These are phyloP conservation scores for Myiotriccus ornatus DNA, from an alignment of 2,797 vertebrate species.

Conservation along the genomic window DNA sequence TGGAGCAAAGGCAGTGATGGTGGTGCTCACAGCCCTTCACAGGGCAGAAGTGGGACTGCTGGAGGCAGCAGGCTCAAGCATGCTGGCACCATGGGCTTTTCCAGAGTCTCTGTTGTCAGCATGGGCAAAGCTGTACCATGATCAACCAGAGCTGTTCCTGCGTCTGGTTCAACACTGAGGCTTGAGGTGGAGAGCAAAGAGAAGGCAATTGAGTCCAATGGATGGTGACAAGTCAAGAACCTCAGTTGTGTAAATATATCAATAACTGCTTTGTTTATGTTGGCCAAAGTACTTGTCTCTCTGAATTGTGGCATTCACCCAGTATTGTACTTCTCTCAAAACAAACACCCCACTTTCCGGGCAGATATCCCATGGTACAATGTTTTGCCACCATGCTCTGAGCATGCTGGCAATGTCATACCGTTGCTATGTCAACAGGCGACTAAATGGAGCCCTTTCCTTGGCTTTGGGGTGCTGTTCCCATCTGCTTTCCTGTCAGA, in stretches of 20 bases:
- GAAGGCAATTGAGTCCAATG: background rate
- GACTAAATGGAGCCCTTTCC: background rate
- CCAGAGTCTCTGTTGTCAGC: background rate
- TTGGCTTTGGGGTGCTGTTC: background rate
- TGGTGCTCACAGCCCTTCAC: background rate
- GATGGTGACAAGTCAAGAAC: constrained; percentile 16
- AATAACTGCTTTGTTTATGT: constrained; percentile 52
- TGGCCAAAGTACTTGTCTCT: constrained; percentile 21
- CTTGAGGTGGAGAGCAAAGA: background rate
- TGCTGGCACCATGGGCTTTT: background rate
- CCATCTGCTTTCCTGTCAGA: background rate
- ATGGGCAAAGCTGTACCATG: background rate
- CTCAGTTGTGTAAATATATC: constrained; percentile 23
- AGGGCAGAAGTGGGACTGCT: background rate
- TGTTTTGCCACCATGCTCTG: background rate
- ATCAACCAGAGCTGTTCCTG: background rate
- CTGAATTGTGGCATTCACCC: constrained; percentile 34
- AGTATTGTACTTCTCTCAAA: constrained; percentile 43
- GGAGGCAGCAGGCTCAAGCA: background rate
- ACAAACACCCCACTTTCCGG: constrained; percentile 43
- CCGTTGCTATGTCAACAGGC: background rate
- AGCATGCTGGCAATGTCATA: background rate
- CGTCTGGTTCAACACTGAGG: background rate
- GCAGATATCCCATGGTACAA: constrained; percentile 21
- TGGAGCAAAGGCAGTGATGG: background rate